Base-by-base conservation (phyloP, 2,888 invertebrate genomes). In the Molorchus minor region DNA sequence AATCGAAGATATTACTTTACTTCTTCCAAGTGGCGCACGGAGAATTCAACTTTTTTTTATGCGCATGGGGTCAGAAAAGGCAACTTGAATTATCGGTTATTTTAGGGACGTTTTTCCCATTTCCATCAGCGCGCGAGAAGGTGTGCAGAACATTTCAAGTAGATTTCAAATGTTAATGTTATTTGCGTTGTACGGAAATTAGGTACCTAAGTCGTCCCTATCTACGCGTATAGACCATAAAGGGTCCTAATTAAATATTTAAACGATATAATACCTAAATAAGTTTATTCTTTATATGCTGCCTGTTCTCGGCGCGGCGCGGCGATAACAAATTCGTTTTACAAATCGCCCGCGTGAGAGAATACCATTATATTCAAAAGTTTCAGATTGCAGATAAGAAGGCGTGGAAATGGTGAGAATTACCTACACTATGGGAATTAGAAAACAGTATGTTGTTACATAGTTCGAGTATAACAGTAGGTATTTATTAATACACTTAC, bases 231-330 rank as follows among this genome's bases (percentile, higher is more conserved):
- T 33, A 15, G 12, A 17, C 3, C n/a, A 46, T 46, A 46, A 46
- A 46, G 12, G 33, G 19, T 46, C 46, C 46, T 46, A 46, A 46
- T n/a, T 33, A 46, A 46, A 46, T 46, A 46, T 46, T 33, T 17
- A 46, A 46, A 33, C 19, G 12, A 33, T n/a, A 33, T 30, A 17
- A 29, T 30, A 29, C 30, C 10, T 29, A 16, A 45, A 30, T 16
- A n/a, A n/a, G n/a, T n/a, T n/a, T n/a, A n/a, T n/a, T n/a, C n/a
- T n/a, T n/a, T 33, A 16, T 19, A 29, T 33, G 46, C 19, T 46
- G 33, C 33, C 17, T 46, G 33, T 17, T 46, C 20, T 12, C 19
- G 12, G 17, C 16, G 12, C 16, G 12, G 19, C 20, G n/a, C 17
- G n/a, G 19, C 17, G n/a, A 41, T 41, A 41, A 20, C 19, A 20